Base-by-base conservation (phyloP, 2,797 vertebrate species). In the Yasuhikotakia modesta region DNA sequence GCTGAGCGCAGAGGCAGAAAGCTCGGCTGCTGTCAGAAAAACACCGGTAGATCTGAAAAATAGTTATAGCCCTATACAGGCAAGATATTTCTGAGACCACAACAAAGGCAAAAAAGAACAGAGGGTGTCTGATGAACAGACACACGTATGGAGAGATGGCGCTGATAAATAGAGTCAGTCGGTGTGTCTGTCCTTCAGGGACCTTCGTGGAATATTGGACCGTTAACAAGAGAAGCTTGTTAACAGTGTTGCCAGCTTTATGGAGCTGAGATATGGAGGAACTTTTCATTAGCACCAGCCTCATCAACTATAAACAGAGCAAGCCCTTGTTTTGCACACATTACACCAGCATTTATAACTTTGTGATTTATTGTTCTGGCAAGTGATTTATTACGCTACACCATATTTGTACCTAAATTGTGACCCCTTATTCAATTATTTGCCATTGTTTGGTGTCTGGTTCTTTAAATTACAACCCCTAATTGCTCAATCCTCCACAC, bases 241-340 rank as follows among this genome's bases (percentile, higher is more conserved):
- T 27, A 27, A 27, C 27, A 27, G 67, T 19, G 48, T 67, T 78
- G 21, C 76, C 55, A 72, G 32, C 48, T 79, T 81, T 35, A 48
- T 78, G 55, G 27, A 55, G 70, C 53, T 50, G 45, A 58, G 50
- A 24, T 48, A 17, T 48, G 12, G 0, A 68, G 22, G 5, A 50
- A 43, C 70, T 52, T 69, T 73, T 75, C 21, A 66, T 75, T 60
- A 21, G 48, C 79, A 60, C 32, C 63, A 61, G 16, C 22, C 74
- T 72, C 14, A 55, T 76, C 50, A 58, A 52, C 75, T 76, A 79
- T 73, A 84, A 74, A 78, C 66, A 48, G 45, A 67, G 22, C 12
- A 21, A 69, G 55, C 13, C 19, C 70, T 74, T 46, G 52, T 57
- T 79, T 70, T 45, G 43, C 24, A 14, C 12, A 45, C 24, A n/a